Evolutionary conservation across 2,888 invertebrate genomes (phyloP).

Genomic region (Ecliptopera silaceata): DNA sequence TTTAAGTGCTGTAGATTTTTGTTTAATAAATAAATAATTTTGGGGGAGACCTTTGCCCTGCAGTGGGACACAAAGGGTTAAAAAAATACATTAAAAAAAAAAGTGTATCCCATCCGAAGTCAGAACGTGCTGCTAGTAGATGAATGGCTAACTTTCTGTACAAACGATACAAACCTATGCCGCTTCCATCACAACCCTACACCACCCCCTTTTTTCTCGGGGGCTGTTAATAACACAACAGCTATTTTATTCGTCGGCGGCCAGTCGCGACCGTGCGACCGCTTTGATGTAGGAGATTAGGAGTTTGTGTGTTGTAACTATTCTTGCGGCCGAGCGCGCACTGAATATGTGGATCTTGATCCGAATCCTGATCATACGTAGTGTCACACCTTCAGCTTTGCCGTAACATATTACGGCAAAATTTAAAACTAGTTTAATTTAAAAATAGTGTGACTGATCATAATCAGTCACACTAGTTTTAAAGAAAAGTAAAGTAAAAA

Average conservation of each 20-base stretch:
- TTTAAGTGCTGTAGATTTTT: no score
- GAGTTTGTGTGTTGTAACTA: conserved; percentile 35
- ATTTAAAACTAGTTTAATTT: no score
- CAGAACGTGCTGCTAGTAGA: neutral
- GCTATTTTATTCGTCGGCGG: conserved; percentile 76
- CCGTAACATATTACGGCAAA: no score
- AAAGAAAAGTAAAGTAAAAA: no score
- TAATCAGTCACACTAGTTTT: no score
- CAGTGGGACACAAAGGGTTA: no score
- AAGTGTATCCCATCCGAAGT: no score
- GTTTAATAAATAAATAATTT: no score
- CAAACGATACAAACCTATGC: neutral
- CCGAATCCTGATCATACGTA: neutral
- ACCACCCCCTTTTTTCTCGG: conserved; percentile 60
- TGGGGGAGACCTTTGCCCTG: no score
- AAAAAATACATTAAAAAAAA: no score
- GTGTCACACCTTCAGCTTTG: no score
- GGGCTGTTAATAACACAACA: conserved; percentile 80
- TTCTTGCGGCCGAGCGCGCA: conserved; percentile 15
- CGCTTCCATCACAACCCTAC: conserved; percentile 23
- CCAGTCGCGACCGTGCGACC: conserved; percentile 73
- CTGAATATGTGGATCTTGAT: conserved; percentile 32
- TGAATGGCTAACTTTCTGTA: neutral
- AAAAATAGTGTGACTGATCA: no score
- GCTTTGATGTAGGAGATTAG: conserved; percentile 78